A percentile compares a stretch with the other conserved stretches of the same genome.
Conservation (phyloP, 2,888 invertebrate genomes). For the Emmelina monodactyla region DNA sequence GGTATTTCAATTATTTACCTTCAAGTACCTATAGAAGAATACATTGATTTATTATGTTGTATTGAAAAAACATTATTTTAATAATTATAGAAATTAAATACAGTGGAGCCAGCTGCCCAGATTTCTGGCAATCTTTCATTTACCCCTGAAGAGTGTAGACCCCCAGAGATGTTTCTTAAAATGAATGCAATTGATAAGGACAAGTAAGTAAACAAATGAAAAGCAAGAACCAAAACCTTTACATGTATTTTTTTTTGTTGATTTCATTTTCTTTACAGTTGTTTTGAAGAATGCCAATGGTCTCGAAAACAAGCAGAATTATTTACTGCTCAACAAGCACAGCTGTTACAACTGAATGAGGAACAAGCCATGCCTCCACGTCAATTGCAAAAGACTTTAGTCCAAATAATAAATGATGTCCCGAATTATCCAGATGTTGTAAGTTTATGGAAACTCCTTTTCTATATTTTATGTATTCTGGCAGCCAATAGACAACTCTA, state of each 20-base stretch:
- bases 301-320: constrained; percentile 89
- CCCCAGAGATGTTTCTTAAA: constrained; percentile 41
- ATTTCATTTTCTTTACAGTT: constrained; percentile 35
- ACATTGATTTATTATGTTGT: not conserved
- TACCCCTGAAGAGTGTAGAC: constrained; percentile 38
- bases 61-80: not conserved
- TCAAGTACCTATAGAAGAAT: not conserved
- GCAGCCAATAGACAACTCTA: too few species aligned
- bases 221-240: too few species aligned
- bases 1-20: constrained; percentile 22
- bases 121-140: constrained; percentile 28
- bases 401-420: constrained; percentile 76
- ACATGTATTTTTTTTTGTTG: too few species aligned
- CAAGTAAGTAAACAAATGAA: too few species aligned
- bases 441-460: too few species aligned
- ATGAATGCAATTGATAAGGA: constrained; percentile 51
- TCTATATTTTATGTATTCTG: too few species aligned
- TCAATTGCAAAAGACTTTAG: constrained; percentile 77
- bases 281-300: constrained; percentile 73
- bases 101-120: constrained; percentile 34
- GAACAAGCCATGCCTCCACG: constrained; percentile 78
- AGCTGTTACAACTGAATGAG: constrained; percentile 82
- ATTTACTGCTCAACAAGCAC: constrained; percentile 87
- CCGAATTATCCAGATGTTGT: constrained; percentile 85
- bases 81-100: constrained; percentile 46